Evolutionary conservation across 2,888 invertebrate species (phyloP).

Genomic region (Salticus scenicus): DNA sequence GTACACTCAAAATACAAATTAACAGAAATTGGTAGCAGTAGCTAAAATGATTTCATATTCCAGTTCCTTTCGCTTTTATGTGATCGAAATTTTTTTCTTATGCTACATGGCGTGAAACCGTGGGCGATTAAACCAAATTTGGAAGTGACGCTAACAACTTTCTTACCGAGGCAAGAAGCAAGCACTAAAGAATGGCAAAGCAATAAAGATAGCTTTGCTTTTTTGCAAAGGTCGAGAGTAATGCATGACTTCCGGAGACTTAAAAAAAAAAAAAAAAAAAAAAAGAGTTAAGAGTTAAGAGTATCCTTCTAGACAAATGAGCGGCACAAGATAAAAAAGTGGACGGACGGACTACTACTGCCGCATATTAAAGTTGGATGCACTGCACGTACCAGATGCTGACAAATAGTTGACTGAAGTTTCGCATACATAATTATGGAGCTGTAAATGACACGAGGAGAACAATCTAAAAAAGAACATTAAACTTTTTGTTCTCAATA

Average conservation of each 20-base stretch:
- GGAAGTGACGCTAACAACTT: conserved; percentile 22
- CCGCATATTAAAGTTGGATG: too few species aligned
- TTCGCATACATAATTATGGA: neutral
- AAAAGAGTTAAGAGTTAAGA: conserved; percentile 19
- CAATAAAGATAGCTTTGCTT: conserved; percentile 6
- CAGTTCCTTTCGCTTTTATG: too few species aligned
- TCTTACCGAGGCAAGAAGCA: conserved; percentile 14
- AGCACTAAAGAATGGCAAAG: conserved; percentile 21
- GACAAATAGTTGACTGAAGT: neutral
- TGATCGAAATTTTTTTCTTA: too few species aligned
- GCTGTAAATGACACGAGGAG: neutral
- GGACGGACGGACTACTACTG: too few species aligned
- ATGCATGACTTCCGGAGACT: conserved; percentile 26
- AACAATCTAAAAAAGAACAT: neutral
- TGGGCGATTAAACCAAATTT: conserved; percentile 23
- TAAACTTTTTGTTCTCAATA: too few species aligned
- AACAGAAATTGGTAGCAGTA: too few species aligned
- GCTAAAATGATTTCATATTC: too few species aligned
- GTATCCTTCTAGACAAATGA: conserved; percentile 32
- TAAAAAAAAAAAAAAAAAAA: neutral
- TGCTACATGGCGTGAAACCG: neutral
- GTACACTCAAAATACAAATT: too few species aligned
- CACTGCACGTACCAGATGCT: neutral
- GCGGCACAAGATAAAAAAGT: conserved; percentile 37
- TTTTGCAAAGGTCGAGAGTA: conserved; percentile 14